A percentile compares a stretch with the other conserved stretches of the same genome.
Conservation (phyloP, 2,113 vertebrate species). For the Scytalopus superciliaris region DNA sequence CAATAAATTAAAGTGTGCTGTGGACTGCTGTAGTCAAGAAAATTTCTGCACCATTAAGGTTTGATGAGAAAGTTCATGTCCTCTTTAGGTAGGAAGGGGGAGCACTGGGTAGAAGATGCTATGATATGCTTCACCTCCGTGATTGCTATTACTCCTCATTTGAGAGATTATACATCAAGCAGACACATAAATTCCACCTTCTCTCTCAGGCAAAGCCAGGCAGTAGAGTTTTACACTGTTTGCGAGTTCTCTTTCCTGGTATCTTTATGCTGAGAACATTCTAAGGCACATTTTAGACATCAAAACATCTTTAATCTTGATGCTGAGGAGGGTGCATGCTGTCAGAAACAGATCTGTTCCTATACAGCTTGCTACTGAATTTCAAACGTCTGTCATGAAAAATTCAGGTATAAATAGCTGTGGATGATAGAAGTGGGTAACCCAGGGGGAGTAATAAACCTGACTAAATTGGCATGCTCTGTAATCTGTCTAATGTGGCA, state of each 20-base stretch:
- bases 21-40: slow-evolving; percentile 38
- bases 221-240: neutral
- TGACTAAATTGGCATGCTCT: neutral
- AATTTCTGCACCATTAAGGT: slow-evolving; percentile 65
- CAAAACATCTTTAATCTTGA: neutral
- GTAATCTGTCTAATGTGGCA: slow-evolving; percentile 26
- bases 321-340: neutral
- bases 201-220: neutral
- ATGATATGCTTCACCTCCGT: neutral
- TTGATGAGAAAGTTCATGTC: slow-evolving; percentile 35
- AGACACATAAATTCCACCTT: neutral
- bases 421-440: neutral
- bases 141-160: neutral
- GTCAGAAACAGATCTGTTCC: neutral
- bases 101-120: neutral
- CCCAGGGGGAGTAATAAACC: neutral
- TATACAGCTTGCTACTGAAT: neutral
- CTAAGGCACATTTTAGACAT: neutral
- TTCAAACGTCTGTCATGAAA: neutral
- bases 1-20: slow-evolving; percentile 44
- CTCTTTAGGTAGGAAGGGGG: neutral
- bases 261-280: neutral
- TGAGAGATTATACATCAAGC: neutral
- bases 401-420: neutral
- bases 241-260: neutral